phyloP scores from a whole-genome alignment of 53 echinoderm and acorn worm species.

The Stichopus horrens region DNA sequence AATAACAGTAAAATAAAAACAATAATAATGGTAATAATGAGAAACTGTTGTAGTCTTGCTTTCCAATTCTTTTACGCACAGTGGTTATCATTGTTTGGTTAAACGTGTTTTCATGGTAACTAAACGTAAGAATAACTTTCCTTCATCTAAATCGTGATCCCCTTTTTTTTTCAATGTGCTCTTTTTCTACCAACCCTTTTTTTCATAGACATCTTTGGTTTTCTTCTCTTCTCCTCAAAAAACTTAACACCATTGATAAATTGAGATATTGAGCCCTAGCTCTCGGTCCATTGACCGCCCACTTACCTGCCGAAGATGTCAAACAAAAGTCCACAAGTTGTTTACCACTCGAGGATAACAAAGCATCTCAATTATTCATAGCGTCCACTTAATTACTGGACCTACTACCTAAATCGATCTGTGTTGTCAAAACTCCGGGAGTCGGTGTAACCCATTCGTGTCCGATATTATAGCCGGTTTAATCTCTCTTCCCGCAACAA shows the following conservation, averaged over 20 bases:
- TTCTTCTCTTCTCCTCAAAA: neutral
- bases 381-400: conserved; percentile 33
- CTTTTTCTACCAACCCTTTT: neutral
- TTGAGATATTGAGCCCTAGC: conserved; percentile 34
- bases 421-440: conserved; percentile 17
- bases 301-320: conserved; percentile 25
- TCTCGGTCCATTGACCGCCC: conserved; percentile 30
- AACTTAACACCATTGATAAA: conserved; percentile 20
- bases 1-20: too few species aligned
- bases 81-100: too few species aligned
- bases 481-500: neutral
- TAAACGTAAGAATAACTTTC: neutral
- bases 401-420: conserved; percentile 23
- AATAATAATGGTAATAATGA: too few species aligned
- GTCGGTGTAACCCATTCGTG: conserved; percentile 13
- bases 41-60: too few species aligned
- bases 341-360: conserved; percentile 34
- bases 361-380: conserved; percentile 40
- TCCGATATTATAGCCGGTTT: neutral
- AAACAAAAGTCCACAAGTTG: conserved; percentile 32
- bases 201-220: neutral
- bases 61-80: too few species aligned
- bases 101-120: neutral
- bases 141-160: conserved; percentile 4
- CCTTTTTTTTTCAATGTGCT: neutral